Base-by-base conservation (phyloP, 2,797 vertebrate species). In the Acanthis flammea region DNA sequence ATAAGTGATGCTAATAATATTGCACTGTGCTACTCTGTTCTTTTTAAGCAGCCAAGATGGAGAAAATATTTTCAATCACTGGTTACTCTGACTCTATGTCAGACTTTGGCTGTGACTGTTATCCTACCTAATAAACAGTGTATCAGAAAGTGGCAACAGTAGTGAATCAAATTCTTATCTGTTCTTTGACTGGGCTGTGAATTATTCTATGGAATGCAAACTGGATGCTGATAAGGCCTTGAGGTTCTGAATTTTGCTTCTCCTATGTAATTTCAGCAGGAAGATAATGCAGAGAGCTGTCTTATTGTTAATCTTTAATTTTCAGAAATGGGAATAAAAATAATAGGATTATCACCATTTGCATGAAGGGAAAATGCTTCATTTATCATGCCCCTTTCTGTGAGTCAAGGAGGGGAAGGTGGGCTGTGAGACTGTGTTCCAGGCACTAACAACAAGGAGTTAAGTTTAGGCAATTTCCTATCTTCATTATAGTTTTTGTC, bases 401-500 rank as follows among this genome's bases (percentile, higher is more conserved):
- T 66, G 37, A 44, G 51, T 77, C 83, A 51, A 9, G n/a, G 67
- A 72, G 48, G 65, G 68, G 57, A 94, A 94, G 65, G 48, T 35
- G 12, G 72, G 74, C 82, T 47, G 10, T 85, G 76, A 63, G 51
- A 45, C 37, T 48, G 4, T 35, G 54, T 91, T 93, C 15, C 22
- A 25, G 51, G 31, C 33, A 19, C 37, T 71, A 75, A 50, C 22
- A 66, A 84, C 13, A 48, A 88, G 61, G 35, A 68, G 50, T 76
- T n/a, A 37, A 68, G 50, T 76, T n/a, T 61, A 31, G 67, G 73
- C 53, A 27, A 18, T 42, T 57, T 94, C 51, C 55, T 73, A 47
- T 94, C 75, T 94, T 94, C 63, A 48, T 96, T 90, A 80, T 14
- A 19, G 14, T 94, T 97, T 94, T 95, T 44, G 78, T 88, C 31